A percentile compares a stretch with the other conserved stretches of the same genome.
Conservation (phyloP, 2,797 vertebrate genomes). For the Anniella stebbinsi region DNA sequence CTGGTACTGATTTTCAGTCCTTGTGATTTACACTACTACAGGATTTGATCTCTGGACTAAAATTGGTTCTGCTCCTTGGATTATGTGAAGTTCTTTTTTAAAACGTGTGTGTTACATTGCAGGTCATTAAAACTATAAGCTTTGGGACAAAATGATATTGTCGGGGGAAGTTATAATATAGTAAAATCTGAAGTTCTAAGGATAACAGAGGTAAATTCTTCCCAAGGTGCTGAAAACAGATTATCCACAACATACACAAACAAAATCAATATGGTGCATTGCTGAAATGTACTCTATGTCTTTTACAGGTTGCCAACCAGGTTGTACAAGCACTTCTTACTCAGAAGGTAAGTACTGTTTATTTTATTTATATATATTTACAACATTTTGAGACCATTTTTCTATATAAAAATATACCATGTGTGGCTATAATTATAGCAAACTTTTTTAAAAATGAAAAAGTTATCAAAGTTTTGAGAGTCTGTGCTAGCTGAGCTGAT, state of each 20-base stretch:
- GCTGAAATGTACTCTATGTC: constrained; percentile 39
- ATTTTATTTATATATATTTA: neutral
- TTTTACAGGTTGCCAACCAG: constrained; percentile 91
- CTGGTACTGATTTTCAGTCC: constrained; percentile 24
- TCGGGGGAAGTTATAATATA: neutral
- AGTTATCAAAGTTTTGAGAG: too few relatives aligned
- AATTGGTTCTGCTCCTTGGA: constrained; percentile 48
- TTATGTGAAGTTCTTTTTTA: constrained; percentile 12
- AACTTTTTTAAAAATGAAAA: too few relatives aligned
- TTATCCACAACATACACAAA: neutral
- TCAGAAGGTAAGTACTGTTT: constrained; percentile 87
- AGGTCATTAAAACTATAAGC: neutral
- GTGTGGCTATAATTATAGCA: too few relatives aligned
- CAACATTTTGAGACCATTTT: neutral
- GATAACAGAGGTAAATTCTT: neutral
- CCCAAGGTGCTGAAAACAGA: constrained; percentile 7
- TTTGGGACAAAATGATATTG: constrained; percentile 20
- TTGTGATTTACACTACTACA: neutral
- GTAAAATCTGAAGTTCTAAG: neutral
- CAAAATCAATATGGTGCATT: neutral
- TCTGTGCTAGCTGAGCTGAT: too few relatives aligned
- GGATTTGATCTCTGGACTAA: constrained; percentile 1
- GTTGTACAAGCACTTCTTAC: constrained; percentile 95
- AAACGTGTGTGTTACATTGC: neutral
- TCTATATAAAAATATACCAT: neutral